A percentile compares a stretch with the other conserved stretches of the same genome.
Evolutionary conservation across 2,797 vertebrate genomes (phyloP).

Genomic region (Centroberyx gerrardi): DNA sequence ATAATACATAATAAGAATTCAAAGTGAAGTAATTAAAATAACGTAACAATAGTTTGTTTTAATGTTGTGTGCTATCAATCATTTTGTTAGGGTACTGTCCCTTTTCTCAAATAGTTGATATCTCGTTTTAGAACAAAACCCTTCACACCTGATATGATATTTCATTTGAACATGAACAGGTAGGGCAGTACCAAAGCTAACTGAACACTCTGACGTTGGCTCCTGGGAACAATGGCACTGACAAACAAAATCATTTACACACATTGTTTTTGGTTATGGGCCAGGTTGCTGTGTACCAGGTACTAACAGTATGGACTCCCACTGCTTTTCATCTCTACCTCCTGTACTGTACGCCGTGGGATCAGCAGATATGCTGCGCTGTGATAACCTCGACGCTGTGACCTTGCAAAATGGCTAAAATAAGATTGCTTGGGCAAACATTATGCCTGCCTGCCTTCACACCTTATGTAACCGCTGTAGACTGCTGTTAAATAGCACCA

Average conservation of each 20-base stretch:
- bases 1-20: too few relatives aligned
- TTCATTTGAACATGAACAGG: too few relatives aligned
- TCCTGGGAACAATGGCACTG: constrained; percentile 24
- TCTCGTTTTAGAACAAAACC: too few relatives aligned
- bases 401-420: constrained; percentile 64
- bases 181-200: constrained; percentile 13
- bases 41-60: too few relatives aligned
- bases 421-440: constrained; percentile 70
- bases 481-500: constrained; percentile 21
- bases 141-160: too few relatives aligned
- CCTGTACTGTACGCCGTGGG: constrained; percentile 9
- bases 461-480: constrained; percentile 39
- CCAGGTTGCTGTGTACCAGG: constrained; percentile 24
- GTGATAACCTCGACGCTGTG: constrained; percentile 56
- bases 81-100: too few relatives aligned
- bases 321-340: constrained; percentile 25
- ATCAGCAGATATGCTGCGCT: constrained; percentile 34
- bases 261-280: constrained; percentile 19
- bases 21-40: too few relatives aligned
- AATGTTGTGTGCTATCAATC: too few relatives aligned
- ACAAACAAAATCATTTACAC: constrained; percentile 14
- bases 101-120: too few relatives aligned
- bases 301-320: constrained; percentile 3
- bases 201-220: neutral
- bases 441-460: constrained; percentile 30